Evolutionary conservation across 2,113 vertebrate genomes (phyloP), one percentile per base, ranked within the genome.

Genomic region (Tinamus guttatus): DNA sequence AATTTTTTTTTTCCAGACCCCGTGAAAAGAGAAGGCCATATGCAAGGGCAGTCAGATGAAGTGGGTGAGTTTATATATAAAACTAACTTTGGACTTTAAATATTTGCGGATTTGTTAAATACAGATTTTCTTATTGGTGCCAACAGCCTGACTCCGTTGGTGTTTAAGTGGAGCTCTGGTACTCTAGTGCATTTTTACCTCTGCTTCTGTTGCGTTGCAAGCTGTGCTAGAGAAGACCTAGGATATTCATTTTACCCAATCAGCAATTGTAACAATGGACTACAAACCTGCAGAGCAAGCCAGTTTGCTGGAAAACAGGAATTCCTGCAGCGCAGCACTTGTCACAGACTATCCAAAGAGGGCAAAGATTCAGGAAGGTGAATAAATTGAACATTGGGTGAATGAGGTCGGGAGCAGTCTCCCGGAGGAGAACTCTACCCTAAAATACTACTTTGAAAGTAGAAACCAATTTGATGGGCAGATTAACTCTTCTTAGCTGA

Each of bases 121-220:
- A 90, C 94, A 87, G 90, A 97, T 96, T 96, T 96, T 96, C 51
- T 96, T 96, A 85, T 96, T 96, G 96, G 96, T 96, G 94, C 93
- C 96, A 97, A 97, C 95, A 96, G 96, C 96, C 95, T 96, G 93
- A 97, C 95, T 96, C 90, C 96, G 90, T 96, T 96, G 94, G 95
- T 97, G 93, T 96, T 94, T 97, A 97, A 94, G 92, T 95, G 96
- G 96, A 96, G 95, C 95, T 97, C 95, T 96, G 94, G 95, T 96
- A 97, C 96, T 94, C 95, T 96, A 95, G 95, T 97, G 95, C 95
- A 97, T 96, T 96, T 97, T 97, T 97, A 96, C 95, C 95, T 96
- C 95, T 96, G 92, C 95, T 93, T 96, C 93, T 97, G 95, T 96
- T 96, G 90, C 95, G 88, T 96, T 97, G 96, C 95, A 92, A 96